Base-by-base conservation (phyloP, 2,113 vertebrate genomes). In the Symphodus melops region DNA sequence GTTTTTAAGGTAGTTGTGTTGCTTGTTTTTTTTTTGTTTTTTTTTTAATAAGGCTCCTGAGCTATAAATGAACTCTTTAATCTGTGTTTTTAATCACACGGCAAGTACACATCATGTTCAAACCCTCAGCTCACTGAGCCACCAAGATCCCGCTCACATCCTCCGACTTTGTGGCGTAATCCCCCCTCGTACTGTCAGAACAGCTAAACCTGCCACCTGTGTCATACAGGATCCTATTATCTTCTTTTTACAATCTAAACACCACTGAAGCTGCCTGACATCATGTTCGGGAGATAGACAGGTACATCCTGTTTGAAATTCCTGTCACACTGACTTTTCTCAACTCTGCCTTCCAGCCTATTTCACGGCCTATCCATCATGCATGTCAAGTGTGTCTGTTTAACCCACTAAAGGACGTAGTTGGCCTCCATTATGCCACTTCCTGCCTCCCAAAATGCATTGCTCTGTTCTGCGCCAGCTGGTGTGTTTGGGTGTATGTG, bases 331-430 rank as follows among this genome's bases (percentile, higher is more conserved):
- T 9, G 62, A 54, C 72, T 69, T 75, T 58, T 10, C 72, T 77
- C 70, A 87, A 84, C 86, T 85, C 79, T 81, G 70, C 85, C 83
- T 87, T 76, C 44, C 73, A 84, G 86, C 78, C 75, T 81, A 85
- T 88, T 91, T 89, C 86, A 87, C 64, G 42, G 68, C 80, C 75
- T 79, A 86, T 89, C 79, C 82, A 81, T 87, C 81, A 85, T 81
- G 82, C 86, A 74, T 83, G 65, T 70, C 83, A 84, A 79, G 81
- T 80, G 67, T 79, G 66, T 79, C 71, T 84, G 66, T 88, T 87
- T 83, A 88, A 92, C 83, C 86, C 71, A 58, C 71, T 89, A 79
- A 86, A 88, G 63, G 75, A 82, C 83, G 79, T 67, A 74, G 62
- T 81, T 83, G 80, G 80, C 87, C 83, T 86, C 86, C 75, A 83